Base-by-base conservation (phyloP, 2,113 vertebrate species). In the Hyperopisus bebe region DNA sequence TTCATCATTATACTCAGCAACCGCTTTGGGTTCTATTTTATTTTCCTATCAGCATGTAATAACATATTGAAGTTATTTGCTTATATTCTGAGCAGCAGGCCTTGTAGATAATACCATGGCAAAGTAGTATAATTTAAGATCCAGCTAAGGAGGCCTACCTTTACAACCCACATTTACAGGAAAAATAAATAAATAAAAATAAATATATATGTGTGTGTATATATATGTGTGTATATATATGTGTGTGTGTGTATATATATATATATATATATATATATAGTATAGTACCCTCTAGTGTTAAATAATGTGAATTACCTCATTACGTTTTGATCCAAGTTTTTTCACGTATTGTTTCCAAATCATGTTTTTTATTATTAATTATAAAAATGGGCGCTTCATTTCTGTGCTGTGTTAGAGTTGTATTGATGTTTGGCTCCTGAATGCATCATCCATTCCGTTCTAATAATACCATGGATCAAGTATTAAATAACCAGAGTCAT, bases 221-320 rank as follows among this genome's bases (percentile, higher is more conserved):
- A n/a, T n/a, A 5, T 44, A 5, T 44, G 42, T 44, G 5, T 44
- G 42, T 44, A 5, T 44, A 5, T 44, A 5, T 44, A 0, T 44
- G 42, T 44, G 42, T 44, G 42, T 42, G 4, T 42, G 1, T 46
- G 8, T 46, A 46, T 46, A 47, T 47, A 47, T 47, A 46, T 46
- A 46, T 46, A 46, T 46, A 51, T 48, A 13, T 50, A 50, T 13
- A 17, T 51, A 51, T 27, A 77, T 19, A 89, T 31, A 47, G 6
- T 7, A 19, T 35, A 89, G 4, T 11, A 50, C 89, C 80, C 80
- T 89, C 89, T 89, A 89, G 51, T 84, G 89, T 83, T 62, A 1
- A 44, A 5, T 24, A 62, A 10, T 47, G n/a, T 5, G 19, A 31
- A 46, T 89, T 62, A 89, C 77, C 10, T 17, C 17, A 46, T 51